phyloP scores from a whole-genome alignment of 2,113 vertebrate species.

The Catagonus wagneri region DNA sequence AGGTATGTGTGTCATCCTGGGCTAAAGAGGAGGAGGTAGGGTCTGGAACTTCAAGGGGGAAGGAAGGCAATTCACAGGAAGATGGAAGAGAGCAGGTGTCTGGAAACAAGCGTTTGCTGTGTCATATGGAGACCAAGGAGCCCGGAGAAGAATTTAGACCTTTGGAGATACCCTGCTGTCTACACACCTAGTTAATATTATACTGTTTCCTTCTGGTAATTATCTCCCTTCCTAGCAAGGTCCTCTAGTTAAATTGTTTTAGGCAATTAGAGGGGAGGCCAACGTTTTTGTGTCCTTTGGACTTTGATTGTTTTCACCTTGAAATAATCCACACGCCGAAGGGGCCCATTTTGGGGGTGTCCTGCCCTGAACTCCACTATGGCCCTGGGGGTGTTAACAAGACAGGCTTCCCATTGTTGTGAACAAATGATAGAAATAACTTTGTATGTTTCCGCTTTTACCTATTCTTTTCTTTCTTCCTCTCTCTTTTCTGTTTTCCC shows the following conservation, averaged over 20 bases:
- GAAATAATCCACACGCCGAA: not conserved
- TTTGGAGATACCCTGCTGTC: not conserved
- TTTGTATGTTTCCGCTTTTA: constrained; percentile 27
- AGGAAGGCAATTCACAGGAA: not conserved
- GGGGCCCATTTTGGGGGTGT: not conserved
- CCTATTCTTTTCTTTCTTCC: constrained; percentile 59
- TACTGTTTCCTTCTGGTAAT: not conserved
- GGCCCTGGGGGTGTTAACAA: not conserved
- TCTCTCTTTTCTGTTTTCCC: constrained; percentile 68
- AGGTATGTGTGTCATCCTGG: not conserved
- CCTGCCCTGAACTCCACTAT: not conserved
- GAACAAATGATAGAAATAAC: not conserved
- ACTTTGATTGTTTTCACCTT: not conserved
- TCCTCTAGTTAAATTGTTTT: not conserved
- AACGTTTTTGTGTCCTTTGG: not conserved
- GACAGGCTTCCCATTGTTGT: not conserved
- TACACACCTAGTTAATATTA: not conserved
- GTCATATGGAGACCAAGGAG: not conserved
- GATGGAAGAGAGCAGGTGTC: not conserved
- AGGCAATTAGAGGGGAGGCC: not conserved
- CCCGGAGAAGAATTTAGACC: not conserved
- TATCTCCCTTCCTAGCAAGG: not conserved
- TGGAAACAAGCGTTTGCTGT: not conserved
- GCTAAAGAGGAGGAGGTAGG: not conserved
- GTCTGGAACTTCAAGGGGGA: not conserved